phyloP scores from a whole-genome alignment of 2,888 invertebrate genomes.

The Cyclophora albipunctata region DNA sequence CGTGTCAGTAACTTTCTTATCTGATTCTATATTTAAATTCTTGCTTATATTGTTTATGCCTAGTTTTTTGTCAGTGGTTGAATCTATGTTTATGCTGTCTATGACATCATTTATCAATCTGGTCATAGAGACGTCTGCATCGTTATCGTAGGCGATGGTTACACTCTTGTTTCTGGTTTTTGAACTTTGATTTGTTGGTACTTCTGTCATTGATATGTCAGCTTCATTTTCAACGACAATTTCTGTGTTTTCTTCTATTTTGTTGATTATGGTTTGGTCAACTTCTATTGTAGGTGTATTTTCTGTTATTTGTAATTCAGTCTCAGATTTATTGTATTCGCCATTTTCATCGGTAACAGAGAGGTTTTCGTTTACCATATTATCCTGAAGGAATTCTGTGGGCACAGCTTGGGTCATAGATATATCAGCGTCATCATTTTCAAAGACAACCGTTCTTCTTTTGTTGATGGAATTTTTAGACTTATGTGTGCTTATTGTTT shows the following conservation, averaged over 20 bases:
- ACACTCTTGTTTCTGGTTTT: slow-evolving; percentile 5
- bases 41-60: too few species aligned
- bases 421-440: neutral
- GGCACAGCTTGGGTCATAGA: slow-evolving; percentile 17
- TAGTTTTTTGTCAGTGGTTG: too few species aligned
- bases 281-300: neutral
- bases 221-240: slow-evolving; percentile 17
- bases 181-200: slow-evolving; percentile 14
- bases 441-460: neutral
- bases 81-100: too few species aligned
- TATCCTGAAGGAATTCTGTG: neutral
- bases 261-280: neutral
- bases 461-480: too few species aligned
- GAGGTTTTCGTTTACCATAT: slow-evolving; percentile 3
- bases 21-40: too few species aligned
- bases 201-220: slow-evolving; percentile 30
- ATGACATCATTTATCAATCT: neutral
- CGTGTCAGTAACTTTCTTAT: too few species aligned
- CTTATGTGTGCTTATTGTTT: too few species aligned
- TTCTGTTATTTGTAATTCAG: slow-evolving; percentile 7
- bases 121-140: slow-evolving; percentile 7
- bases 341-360: slow-evolving; percentile 5
- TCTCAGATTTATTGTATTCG: neutral
- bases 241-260: slow-evolving; percentile 15
- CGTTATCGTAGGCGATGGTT: neutral